Base-by-base conservation (phyloP, 1,140 invertebrate species). In the Nautilus pompilius region DNA sequence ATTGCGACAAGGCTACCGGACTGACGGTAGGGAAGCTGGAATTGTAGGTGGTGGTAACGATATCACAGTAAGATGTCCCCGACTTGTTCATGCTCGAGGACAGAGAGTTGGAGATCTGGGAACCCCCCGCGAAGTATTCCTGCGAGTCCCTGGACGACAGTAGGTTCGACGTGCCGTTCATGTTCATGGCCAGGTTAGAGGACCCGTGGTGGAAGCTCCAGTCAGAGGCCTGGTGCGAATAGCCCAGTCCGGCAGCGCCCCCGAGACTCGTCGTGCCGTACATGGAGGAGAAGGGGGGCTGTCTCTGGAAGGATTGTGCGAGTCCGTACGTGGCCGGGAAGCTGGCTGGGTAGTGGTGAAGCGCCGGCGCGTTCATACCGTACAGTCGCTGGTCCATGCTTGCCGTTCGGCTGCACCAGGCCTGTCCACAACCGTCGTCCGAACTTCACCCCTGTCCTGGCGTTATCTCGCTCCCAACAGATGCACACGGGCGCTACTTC, bases 361-460 rank as follows among this genome's bases (percentile, higher is more conserved):
- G 58, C 2, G 68, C 60, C 41, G 68, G 62, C 5, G 60, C 59
- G 60, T 66, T 69, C 58, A 69, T 62, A 8, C 68, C 61, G 53
- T 69, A 69, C 13, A 69, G 29, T 30, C 68, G 57, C 45, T 69
- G 68, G 22, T 69, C 68, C 68, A 69, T 69, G 30, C 30, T 29
- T 59, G 2, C 13, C 5, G 57, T 3, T n/a, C n/a, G n/a, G n/a
- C n/a, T n/a, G n/a, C n/a, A n/a, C n/a, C n/a, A n/a, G n/a, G n/a
- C n/a, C n/a, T n/a, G n/a, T n/a, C n/a, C n/a, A n/a, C n/a, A n/a
- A n/a, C n/a, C n/a, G n/a, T n/a, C n/a, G n/a, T n/a, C n/a, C n/a
- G n/a, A n/a, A n/a, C n/a, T n/a, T n/a, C n/a, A n/a, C n/a, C n/a
- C n/a, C n/a, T n/a, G n/a, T n/a, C n/a, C n/a, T n/a, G n/a, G n/a